Evolutionary conservation across 2,113 vertebrate species (phyloP).

Genomic region (Chionodraco myersi): DNA sequence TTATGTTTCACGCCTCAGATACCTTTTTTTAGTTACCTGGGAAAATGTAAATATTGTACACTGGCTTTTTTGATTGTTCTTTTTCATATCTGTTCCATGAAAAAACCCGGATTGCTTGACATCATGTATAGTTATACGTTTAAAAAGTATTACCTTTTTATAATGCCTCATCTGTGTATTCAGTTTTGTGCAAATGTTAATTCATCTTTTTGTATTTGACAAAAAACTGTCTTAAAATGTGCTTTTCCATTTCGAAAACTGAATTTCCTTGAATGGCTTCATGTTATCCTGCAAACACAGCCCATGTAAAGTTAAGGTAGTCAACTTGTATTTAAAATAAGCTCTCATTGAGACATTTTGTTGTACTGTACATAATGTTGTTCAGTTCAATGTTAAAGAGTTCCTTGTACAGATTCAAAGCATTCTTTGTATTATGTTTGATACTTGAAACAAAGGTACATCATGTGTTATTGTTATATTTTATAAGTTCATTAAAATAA

Average conservation of each 20-base stretch:
- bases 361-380: conserved; percentile 12
- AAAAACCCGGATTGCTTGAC: not conserved
- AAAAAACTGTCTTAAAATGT: not conserved
- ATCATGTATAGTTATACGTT: conserved; percentile 25
- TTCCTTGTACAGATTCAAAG: conserved; percentile 1
- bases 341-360: not conserved
- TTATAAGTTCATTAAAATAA: not conserved
- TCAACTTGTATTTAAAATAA: not conserved
- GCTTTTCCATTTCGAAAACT: not conserved
- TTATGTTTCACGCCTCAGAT: not conserved
- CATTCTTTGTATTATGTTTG: conserved; percentile 10
- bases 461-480: conserved; percentile 1
- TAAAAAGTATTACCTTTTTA: not conserved
- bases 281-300: not conserved
- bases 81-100: not conserved
- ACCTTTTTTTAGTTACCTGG: conserved; percentile 10
- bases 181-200: not conserved
- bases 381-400: not conserved
- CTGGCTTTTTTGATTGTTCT: not conserved
- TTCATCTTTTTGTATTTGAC: not conserved
- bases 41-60: conserved; percentile 59
- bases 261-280: not conserved
- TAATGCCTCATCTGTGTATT: not conserved
- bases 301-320: not conserved
- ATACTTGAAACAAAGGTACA: conserved; percentile 21